Evolutionary conservation across 2,888 invertebrate species (phyloP).

Genomic region (Drosophila paranaensis): DNA sequence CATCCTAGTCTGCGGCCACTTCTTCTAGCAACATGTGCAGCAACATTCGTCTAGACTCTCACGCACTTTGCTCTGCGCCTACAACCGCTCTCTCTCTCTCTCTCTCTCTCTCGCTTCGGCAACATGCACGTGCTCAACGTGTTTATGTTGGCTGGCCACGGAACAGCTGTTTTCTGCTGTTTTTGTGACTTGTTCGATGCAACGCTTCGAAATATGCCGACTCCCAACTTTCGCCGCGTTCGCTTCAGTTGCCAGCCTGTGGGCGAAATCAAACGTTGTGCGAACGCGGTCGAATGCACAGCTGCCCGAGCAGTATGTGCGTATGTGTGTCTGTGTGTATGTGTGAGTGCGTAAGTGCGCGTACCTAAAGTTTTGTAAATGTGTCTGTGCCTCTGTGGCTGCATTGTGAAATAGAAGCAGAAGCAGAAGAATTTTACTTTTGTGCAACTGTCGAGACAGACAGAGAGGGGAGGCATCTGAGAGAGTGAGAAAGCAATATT

Average conservation of each 20-base stretch:
- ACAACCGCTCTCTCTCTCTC: no score
- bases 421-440: neutral
- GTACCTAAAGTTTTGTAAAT: neutral
- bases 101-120: neutral
- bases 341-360: constrained; percentile 7
- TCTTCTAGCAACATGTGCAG: neutral
- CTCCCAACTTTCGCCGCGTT: constrained; percentile 23
- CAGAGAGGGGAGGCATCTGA: no score
- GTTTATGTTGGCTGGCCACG: constrained; percentile 5
- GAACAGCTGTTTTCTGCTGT: constrained; percentile 27
- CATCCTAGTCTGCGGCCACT: neutral
- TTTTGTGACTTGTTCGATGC: constrained; percentile 28
- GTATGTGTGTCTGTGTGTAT: neutral
- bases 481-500: neutral
- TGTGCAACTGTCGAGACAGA: neutral
- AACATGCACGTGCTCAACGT: constrained; percentile 10
- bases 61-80: constrained; percentile 2
- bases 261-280: constrained; percentile 18
- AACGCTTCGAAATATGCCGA: constrained; percentile 15
- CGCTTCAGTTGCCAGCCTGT: neutral
- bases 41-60: constrained; percentile 3
- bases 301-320: neutral
- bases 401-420: constrained; percentile 1
- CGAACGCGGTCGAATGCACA: constrained; percentile 13
- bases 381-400: neutral